Evolutionary conservation across 2,888 invertebrate genomes (phyloP), one percentile per base, ranked within the genome.

Genomic region (Idaea dimidiata): DNA sequence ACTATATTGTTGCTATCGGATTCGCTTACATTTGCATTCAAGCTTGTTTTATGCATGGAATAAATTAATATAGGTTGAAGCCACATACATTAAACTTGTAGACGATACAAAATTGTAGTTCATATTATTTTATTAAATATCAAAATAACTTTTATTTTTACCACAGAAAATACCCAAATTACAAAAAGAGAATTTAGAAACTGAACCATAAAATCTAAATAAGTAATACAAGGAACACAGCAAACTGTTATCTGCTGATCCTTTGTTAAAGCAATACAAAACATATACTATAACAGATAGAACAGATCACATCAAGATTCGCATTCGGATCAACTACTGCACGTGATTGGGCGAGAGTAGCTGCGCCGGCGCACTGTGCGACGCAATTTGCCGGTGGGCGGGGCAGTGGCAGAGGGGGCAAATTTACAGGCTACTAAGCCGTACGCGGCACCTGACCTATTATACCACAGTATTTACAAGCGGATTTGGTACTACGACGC

Each of bases 301-400:
- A 43, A 43, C 43, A 43, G 43, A 43, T 43, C 43, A 71, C 72
- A 80, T 79, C 78, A 81, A 84, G 83, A 83, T 84, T 81, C 76
- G 71, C 76, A 80, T 81, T 79, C 74, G 78, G 78, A 77, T 81
- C 78, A 72, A 72, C 73, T 43, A 43, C 62, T 62, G 68, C 65
- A 65, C 70, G 70, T 83, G 83, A 90, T 89, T 91, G 90, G 89
- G 76, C 79, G 88, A 86, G 81, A 80, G 81, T 18, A 79, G 79
- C 76, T 77, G 81, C 84, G 81, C 81, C 59, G 68, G 82, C 82
- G 79, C 84, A 80, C 66, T 71, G 73, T 69, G 78, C 80, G 78
- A 74, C 82, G 84, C 84, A 84, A 84, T 84, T 87, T 84, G 83
- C 82, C 72, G 79, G 66, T 76, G 72, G 89, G 89, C 89, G 89